Conservation (phyloP, 2,113 vertebrate genomes). For the Sturnira hondurensis region DNA sequence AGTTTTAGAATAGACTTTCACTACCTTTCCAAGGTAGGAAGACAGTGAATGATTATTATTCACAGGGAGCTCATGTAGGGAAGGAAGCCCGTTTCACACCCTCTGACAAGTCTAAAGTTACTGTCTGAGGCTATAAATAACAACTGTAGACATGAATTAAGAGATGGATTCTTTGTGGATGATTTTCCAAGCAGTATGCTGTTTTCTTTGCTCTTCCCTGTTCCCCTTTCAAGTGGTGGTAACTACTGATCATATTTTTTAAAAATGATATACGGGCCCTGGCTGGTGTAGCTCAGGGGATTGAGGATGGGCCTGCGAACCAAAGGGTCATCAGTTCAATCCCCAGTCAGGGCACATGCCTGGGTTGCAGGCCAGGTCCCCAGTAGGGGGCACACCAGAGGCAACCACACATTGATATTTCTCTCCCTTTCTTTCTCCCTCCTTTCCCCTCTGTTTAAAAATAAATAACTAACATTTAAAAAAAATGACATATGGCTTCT, state of each 20-base stretch:
- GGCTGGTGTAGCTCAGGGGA: too few relatives aligned
- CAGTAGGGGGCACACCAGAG: too few relatives aligned
- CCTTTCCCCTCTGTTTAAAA: too few relatives aligned
- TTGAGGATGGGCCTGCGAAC: too few relatives aligned
- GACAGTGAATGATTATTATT: not conserved
- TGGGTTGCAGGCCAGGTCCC: too few relatives aligned
- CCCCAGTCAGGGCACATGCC: too few relatives aligned
- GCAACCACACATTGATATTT: too few relatives aligned
- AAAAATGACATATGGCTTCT: not conserved
- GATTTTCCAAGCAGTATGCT: constrained; percentile 23
- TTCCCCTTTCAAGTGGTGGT: not conserved
- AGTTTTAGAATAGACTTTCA: not conserved
- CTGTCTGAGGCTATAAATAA: constrained; percentile 67
- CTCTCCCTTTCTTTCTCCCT: too few relatives aligned
- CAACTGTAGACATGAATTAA: constrained; percentile 36
- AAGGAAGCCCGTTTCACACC: constrained; percentile 45
- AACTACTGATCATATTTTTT: not conserved
- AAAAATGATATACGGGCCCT: too few relatives aligned
- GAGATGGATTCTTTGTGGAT: constrained; percentile 36
- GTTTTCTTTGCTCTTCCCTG: not conserved
- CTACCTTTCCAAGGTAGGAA: not conserved
- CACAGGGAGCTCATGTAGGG: not conserved
- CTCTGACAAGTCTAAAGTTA: constrained; percentile 54
- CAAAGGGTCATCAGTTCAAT: too few relatives aligned
- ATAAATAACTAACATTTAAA: not conserved